Conservation (phyloP, 1,140 invertebrate species). For the Zeugodacus cucurbitae region DNA sequence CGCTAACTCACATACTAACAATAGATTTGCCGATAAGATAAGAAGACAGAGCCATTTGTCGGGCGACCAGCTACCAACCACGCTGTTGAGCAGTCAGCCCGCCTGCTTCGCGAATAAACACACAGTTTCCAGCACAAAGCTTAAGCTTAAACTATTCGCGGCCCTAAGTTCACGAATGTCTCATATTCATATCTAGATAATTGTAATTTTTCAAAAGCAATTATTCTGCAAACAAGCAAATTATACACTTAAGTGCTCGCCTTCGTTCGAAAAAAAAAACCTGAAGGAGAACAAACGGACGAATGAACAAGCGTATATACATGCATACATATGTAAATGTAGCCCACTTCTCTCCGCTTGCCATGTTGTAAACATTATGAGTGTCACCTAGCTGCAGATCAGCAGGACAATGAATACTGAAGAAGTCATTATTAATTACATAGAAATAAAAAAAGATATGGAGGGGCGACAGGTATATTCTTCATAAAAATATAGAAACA, state of each 20-base stretch:
- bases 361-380: not conserved
- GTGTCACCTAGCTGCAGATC: not conserved
- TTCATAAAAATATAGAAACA: not conserved
- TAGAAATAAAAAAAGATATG: not conserved
- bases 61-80: not conserved
- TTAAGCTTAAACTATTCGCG: not conserved
- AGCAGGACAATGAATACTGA: not conserved
- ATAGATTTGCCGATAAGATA: slow-evolving; percentile 38
- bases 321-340: too few relatives aligned
- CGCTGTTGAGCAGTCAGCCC: not conserved
- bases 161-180: not conserved
- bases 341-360: not conserved
- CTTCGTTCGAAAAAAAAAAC: not conserved
- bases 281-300: not conserved
- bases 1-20: not conserved
- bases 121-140: not conserved
- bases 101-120: too few relatives aligned
- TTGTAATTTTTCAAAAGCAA: slow-evolving; percentile 16
- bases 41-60: not conserved
- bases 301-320: too few relatives aligned
- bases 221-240: slow-evolving; percentile 64
- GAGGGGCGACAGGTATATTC: not conserved
- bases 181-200: slow-evolving; percentile 22
- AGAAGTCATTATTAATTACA: not conserved
- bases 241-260: slow-evolving; percentile 47